Base-by-base conservation (phyloP, 1,140 invertebrate genomes). In the Pachypsylla venusta region DNA sequence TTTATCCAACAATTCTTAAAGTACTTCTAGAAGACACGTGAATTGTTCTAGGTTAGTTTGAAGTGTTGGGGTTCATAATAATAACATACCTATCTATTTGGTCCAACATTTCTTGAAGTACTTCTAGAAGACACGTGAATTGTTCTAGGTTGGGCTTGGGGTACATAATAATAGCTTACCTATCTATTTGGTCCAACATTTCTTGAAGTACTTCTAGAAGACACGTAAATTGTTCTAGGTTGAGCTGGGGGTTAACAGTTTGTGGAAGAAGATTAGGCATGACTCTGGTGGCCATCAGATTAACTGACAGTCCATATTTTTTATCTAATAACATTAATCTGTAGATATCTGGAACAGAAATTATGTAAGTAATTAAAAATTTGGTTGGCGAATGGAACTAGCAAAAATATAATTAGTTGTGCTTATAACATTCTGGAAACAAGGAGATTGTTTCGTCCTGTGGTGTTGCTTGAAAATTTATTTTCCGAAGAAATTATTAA, bases 261-360 rank as follows among this genome's bases (percentile, higher is more conserved):
- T 94, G 90, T 24, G 94, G 93, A 53, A 93, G 81, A 5, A 97
- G 74, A 7, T 86, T 81, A 1, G 93, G 94, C 79, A 98, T 90
- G 27, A 96, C 89, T 68, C 88, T 82, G 0, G 89, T 94, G 0
- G 93, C 93, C 81, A 97, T 87, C 63, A 94, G 77, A 70, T 89
- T 93, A 12, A 94, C 84, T 1, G 86, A 89, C 40, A 97, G 74
- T 13, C 90, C 93, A 71, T 92, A 96, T 67, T 86, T 88, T 70
- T 91, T 92, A 70, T 96, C 92, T 67, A 81, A 81, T 61, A 97
- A 75, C 83, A 97, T 86, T 65, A 89, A 75, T 66, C 87, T 85
- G 75, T 96, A 97, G 70, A 97, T 91, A 73, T 85, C 93, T 98
- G 73, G 28, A 74, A 75, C 57, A 60, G 19, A 40, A 59, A 55